A percentile compares a stretch with the other conserved stretches of the same genome.
These are phyloP conservation scores for Sebastes ruberrimus DNA, from an alignment of 2,797 vertebrate genomes.

Conservation along the genomic window DNA sequence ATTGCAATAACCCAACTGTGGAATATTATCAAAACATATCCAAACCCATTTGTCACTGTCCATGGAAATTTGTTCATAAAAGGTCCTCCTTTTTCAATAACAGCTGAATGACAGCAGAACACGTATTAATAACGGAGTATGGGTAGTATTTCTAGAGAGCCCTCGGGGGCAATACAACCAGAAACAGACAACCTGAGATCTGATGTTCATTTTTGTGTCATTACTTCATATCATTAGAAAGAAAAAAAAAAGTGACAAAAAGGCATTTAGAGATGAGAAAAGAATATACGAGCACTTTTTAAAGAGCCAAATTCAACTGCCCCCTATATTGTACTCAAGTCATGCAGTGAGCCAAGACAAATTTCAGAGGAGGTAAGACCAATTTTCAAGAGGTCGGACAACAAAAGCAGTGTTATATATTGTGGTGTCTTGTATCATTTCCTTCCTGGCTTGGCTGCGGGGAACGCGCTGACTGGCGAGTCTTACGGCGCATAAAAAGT, in stretches of 20 bases:
- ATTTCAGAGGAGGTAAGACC: constrained; percentile 36
- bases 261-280: not conserved
- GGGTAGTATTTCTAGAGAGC: not conserved
- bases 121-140: constrained; percentile 21
- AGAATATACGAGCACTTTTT: not conserved
- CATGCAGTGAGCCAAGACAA: constrained; percentile 33
- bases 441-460: constrained; percentile 53
- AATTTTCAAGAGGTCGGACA: constrained; percentile 34
- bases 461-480: constrained; percentile 51
- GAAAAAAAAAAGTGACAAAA: constrained; percentile 5
- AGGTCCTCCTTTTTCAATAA: constrained; percentile 17
- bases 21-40: constrained; percentile 38
- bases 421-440: constrained; percentile 61
- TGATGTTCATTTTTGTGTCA: constrained; percentile 16
- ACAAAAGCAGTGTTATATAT: constrained; percentile 51
- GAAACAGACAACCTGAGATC: not conserved
- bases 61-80: constrained; percentile 31
- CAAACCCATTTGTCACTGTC: constrained; percentile 50
- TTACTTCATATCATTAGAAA: not conserved
- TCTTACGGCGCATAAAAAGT: constrained; percentile 55
- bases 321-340: not conserved
- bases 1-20: constrained; percentile 30
- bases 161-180: not conserved
- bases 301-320: constrained; percentile 32
- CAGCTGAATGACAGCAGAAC: constrained; percentile 18